Evolutionary conservation across 1,140 invertebrate genomes (phyloP).

Genomic region (Drosophila baimaii): DNA sequence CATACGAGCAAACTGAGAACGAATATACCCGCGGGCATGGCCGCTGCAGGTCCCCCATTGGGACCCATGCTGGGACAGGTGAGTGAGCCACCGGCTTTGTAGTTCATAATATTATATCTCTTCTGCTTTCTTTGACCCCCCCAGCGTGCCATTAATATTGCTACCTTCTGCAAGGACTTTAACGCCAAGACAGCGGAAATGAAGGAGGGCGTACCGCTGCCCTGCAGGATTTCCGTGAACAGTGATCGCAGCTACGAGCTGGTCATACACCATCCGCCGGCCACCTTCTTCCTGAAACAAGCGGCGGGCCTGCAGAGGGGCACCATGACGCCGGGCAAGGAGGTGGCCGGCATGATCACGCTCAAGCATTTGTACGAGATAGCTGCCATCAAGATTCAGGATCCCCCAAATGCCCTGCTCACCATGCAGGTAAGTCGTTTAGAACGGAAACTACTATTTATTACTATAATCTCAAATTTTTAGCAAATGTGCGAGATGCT

Average conservation of each 20-base stretch:
- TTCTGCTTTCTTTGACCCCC: conserved; percentile 63
- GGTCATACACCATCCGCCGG: conserved; percentile 92
- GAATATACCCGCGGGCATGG: conserved; percentile 94
- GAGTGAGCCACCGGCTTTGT: conserved; percentile 27
- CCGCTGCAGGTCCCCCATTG: conserved; percentile 93
- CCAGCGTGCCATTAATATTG: conserved; percentile 97
- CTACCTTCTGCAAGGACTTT: conserved; percentile 98
- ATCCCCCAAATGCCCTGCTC: conserved; percentile 89
- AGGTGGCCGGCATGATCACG: conserved; percentile 95
- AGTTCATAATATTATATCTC: background rate
- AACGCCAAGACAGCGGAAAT: conserved; percentile 97
- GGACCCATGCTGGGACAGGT: conserved; percentile 96
- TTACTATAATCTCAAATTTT: conserved; percentile 72
- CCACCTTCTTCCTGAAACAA: conserved; percentile 95
- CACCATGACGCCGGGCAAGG: conserved; percentile 91
- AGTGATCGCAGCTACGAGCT: conserved; percentile 95
- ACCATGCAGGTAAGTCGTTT: conserved; percentile 74
- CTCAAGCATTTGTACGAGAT: conserved; percentile 99
- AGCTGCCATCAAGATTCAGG: conserved; percentile 95
- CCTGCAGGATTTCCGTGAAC: conserved; percentile 92
- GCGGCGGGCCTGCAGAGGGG: conserved; percentile 96
- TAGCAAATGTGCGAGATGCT: conserved; percentile 93
- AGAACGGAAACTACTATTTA: too few relatives aligned
- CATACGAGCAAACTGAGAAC: conserved; percentile 90
- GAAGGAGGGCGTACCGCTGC: conserved; percentile 96